Evolutionary conservation across 2,113 vertebrate species (phyloP), one percentile per base, ranked within the genome.

Genomic region (Sisor rabdophorus): DNA sequence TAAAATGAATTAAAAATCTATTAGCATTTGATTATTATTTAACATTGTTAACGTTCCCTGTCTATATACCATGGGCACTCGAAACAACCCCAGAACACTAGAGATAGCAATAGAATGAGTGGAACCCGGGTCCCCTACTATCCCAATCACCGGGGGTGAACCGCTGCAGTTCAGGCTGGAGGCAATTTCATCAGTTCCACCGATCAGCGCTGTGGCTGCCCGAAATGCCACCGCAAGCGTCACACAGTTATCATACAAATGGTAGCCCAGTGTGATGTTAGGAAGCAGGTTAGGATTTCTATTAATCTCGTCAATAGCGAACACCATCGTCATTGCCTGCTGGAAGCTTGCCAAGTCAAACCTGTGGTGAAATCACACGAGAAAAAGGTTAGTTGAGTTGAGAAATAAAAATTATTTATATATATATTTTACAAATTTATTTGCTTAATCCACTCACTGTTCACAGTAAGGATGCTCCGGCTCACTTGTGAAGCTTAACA

Each of bases 271-370:
- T 12, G 82, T 89, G 40, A 88, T 19, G 40, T 89, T 87, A 15
- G 89, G 87, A 3, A 90, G 81, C 65, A 90, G 70, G 13, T 80
- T 61, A 0, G 78, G 20, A 77, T 87, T 85, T 28, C 20, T 84
- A 80, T 90, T 90, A 48, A 90, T 88, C 52, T 91, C 88, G 52
- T 86, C 77, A 54, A 91, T 84, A 19, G 89, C 83, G 83, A 88
- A 91, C 36, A 79, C 84, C 88, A 91, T 90, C 12, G 88, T 87
- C 82, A 78, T 71, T 47, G 86, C 88, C 40, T 82, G 80, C 65
- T 85, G 81, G 44, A 90, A 88, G 4, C 83, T 86, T 71, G 77
- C 64, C 63, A 82, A 53, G 24, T 89, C 80, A 77, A 91, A 87
- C 20, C 89, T 90, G 70, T 70, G 3, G 54, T 19, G 64, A 17